Base-by-base conservation (phyloP, 1,140 invertebrate genomes). In the Globodera ellingtonae region DNA sequence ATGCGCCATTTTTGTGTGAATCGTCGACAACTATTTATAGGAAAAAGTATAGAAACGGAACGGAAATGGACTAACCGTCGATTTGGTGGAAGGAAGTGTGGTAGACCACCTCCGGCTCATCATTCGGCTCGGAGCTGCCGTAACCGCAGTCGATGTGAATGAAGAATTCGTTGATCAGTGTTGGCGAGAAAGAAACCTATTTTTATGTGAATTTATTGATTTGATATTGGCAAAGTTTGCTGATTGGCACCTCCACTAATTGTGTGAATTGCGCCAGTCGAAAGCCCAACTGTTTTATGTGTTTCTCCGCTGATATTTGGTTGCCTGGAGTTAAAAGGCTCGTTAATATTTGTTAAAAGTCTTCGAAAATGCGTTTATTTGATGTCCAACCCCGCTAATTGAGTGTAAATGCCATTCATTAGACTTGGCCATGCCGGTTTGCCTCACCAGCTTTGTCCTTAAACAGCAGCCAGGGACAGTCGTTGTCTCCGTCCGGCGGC, bases 281-380 rank as follows among this genome's bases (percentile, higher is more conserved):
- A 47, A 70, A 70, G 67, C 67, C 67, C 24, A 47, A 70, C 67
- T 70, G 67, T 47, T 70, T 70, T 8, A 70, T 47, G 67, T 70
- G 67, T 47, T 70, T 70, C 2, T 35, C 67, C 0, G 46, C 67
- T 15, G 9, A 35, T 21, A 70, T 70, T 70, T 70, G 67, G 67
- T 70, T 70, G 67, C 67, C 67, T 70, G n/a, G 7, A 44, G 15
- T 21, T 44, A 67, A 67, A 67, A 21, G 0, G 15, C 66, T 9
- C 35, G 0, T 65, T 21, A 35, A 13, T 15, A 67, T 21, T 67
- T 5, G 2, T 67, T 67, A 15, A 13, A 65, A 65, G 13, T 3
- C 59, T 13, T 13, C 13, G 2, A 65, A 13, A 65, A 65, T 15
- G 59, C 59, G 13, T 21, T 21, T 13, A 65, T 35, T 35, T 35